A percentile compares a stretch with the other conserved stretches of the same genome.
Evolutionary conservation across 2,113 vertebrate genomes (phyloP).

Genomic region (Apteryx owenii): DNA sequence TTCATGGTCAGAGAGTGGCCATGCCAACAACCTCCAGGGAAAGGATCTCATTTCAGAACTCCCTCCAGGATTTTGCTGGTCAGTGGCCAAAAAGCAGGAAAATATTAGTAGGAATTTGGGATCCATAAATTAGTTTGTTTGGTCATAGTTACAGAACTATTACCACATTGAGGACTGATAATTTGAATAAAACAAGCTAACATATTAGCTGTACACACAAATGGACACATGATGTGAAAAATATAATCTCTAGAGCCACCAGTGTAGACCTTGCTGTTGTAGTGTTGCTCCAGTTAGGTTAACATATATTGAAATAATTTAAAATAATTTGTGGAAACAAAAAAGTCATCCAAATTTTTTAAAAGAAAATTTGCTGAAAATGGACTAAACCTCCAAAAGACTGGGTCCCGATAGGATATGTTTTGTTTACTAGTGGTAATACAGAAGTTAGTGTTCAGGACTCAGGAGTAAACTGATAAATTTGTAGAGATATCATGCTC

Average conservation of each 20-base stretch:
- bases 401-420: not conserved
- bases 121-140: not conserved
- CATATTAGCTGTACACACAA: not conserved
- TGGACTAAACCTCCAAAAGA: not conserved
- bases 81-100: not conserved
- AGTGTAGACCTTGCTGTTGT: not conserved
- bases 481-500: not conserved
- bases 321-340: not conserved
- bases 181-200: not conserved
- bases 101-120: not conserved
- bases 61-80: not conserved
- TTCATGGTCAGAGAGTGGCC: not conserved
- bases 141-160: not conserved
- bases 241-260: not conserved
- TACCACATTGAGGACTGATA: not conserved
- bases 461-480: not conserved
- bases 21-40: not conserved
- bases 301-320: not conserved
- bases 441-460: not conserved
- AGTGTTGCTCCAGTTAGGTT: not conserved
- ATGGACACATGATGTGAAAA: not conserved
- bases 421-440: not conserved
- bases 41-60: not conserved
- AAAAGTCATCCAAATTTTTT: not conserved
- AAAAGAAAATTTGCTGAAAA: not conserved